Base-by-base conservation (phyloP, 1,140 invertebrate genomes). In the Oreohelix idahoensis region DNA sequence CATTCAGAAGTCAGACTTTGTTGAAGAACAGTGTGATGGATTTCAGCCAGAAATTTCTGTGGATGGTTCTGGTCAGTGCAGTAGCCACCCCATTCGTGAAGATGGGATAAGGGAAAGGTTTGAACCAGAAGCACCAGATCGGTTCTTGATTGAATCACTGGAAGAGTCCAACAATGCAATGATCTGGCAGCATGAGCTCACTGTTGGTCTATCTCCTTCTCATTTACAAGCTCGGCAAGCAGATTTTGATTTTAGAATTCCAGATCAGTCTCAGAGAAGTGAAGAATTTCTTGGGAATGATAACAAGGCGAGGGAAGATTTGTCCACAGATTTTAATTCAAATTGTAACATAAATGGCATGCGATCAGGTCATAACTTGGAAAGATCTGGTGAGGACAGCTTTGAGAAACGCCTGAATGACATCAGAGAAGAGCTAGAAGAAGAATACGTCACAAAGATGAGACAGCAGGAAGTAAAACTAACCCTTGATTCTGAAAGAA, bases 351-450 rank as follows among this genome's bases (percentile, higher is more conserved):
- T 5, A 13, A 74, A 36, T 20, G 71, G 39, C 5, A 5, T 66
- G n/a, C n/a, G 11, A 35, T 66, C n/a, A 32, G 32, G n/a, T 66
- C 29, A 66, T 32, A 29, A 32, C 1, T n/a, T 32, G 8, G 63
- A 66, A 35, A 66, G 13, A 38, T 8, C 49, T 17, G n/a, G n/a
- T n/a, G 51, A 79, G 35, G 77, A 66, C 26, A 39, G 38, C 0
- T 53, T 53, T 38, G 77, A 81, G 11, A 36, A 63, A 11, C 51
- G 70, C 23, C 36, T 83, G 23, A 73, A 86, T 42, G 75, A 85
- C n/a, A 83, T 86, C 29, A 53, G 70, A 13, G 83, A 88, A 42
- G 83, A 90, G n/a, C 76, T 89, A 42, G 88, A 90, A 76, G 87
- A 88, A 36, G 58, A 86, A n/a, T 83, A 83, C 77, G 63, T 84